A percentile compares a stretch with the other conserved stretches of the same genome.
phyloP scores from a whole-genome alignment of 37 sponge, comb jelly and placozoan genomes.

The Halichondria panicea region DNA sequence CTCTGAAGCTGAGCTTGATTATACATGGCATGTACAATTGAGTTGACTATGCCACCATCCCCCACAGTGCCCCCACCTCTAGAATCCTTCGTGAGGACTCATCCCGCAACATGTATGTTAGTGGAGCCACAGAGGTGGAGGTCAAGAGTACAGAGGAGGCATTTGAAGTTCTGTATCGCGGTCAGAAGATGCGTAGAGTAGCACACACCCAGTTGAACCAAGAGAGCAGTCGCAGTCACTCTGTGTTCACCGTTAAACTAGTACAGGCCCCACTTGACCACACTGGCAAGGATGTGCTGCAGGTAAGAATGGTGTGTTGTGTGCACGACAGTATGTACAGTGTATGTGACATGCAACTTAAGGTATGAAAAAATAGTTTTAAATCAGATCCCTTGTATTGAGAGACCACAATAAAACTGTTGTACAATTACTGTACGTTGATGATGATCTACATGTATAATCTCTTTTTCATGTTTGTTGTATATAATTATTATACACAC shows the following conservation, averaged over 20 bases:
- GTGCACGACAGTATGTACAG: too few relatives aligned
- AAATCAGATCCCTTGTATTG: too few relatives aligned
- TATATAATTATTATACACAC: too few relatives aligned
- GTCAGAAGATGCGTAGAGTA: constrained; percentile 87
- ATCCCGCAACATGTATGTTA: constrained; percentile 88
- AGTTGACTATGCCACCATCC: too few relatives aligned
- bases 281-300: constrained; percentile 71
- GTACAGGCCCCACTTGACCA: constrained; percentile 90
- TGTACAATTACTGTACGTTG: too few relatives aligned
- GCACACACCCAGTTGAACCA: constrained; percentile 91
- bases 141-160: constrained; percentile 97
- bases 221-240: constrained; percentile 95
- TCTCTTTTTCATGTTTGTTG: too few relatives aligned
- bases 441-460: too few relatives aligned
- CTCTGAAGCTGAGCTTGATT: too few relatives aligned
- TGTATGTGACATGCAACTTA: too few relatives aligned
- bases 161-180: constrained; percentile 79
- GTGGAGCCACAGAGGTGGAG: constrained; percentile 88
- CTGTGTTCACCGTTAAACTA: constrained; percentile 92
- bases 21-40: too few relatives aligned
- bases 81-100: constrained; percentile 79
- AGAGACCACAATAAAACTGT: too few relatives aligned
- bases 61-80: constrained; percentile 72
- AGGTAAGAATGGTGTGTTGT: constrained; percentile 1
- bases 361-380: too few relatives aligned